Evolutionary conservation across 2,888 invertebrate genomes (phyloP).

Genomic region (Loripinus fragilis): DNA sequence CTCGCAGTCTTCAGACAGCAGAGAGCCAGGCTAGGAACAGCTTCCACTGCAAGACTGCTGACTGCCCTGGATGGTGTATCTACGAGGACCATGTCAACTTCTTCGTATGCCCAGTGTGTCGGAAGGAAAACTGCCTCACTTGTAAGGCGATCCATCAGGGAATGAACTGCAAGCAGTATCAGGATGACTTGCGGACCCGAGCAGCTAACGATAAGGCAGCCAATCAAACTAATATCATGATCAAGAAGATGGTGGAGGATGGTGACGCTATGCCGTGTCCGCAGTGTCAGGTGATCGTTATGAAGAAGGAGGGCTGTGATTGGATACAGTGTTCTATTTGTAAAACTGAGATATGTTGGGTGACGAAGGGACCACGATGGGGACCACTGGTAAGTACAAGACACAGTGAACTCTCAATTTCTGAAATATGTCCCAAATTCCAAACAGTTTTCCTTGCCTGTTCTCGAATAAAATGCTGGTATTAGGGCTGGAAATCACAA

Average conservation of each 20-base stretch:
- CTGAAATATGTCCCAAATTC: too few relatives aligned
- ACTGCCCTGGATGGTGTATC: slow-evolving; percentile 95
- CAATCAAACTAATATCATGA: slow-evolving; percentile 89
- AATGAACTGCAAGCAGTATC: slow-evolving; percentile 92
- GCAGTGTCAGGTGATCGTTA: slow-evolving; percentile 90
- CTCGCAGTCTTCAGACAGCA: slow-evolving; percentile 91
- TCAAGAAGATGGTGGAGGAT: slow-evolving; percentile 91
- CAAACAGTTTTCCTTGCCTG: too few relatives aligned
- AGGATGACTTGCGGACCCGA: slow-evolving; percentile 87
- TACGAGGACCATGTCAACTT: slow-evolving; percentile 93
- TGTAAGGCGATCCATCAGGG: slow-evolving; percentile 88
- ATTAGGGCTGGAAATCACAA: too few relatives aligned
- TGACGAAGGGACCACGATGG: slow-evolving; percentile 90
- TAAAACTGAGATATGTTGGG: slow-evolving; percentile 97
- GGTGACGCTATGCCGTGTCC: slow-evolving; percentile 96
- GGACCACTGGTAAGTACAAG: slow-evolving; percentile 85
- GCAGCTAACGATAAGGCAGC: slow-evolving; percentile 88
- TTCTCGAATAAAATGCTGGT: too few relatives aligned
- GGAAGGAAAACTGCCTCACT: slow-evolving; percentile 91
- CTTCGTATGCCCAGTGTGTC: slow-evolving; percentile 93
- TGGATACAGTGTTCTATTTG: slow-evolving; percentile 96
- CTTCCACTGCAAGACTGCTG: slow-evolving; percentile 95
- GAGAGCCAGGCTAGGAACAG: slow-evolving; percentile 91
- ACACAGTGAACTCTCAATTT: too few relatives aligned
- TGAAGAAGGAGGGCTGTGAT: slow-evolving; percentile 97